phyloP scores from a whole-genome alignment of 2,888 invertebrate species.

The Plusia festucae region DNA sequence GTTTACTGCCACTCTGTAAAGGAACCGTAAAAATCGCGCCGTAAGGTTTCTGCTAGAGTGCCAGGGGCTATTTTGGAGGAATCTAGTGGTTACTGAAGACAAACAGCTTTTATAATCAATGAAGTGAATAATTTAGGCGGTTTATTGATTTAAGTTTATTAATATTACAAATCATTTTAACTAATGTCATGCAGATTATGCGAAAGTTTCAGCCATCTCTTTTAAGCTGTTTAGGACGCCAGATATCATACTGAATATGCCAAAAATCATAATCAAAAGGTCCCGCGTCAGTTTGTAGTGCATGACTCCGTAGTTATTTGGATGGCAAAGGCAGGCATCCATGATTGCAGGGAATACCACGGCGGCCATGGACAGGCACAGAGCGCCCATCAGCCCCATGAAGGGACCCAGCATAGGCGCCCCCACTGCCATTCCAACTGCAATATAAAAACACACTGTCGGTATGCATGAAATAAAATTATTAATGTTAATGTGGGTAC shows the following conservation, averaged over 20 bases:
- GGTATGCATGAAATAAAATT: too few species aligned
- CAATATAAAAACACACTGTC: too few species aligned
- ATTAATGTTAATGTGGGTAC: too few species aligned
- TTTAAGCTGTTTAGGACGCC: not conserved
- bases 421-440: not conserved
- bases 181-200: not conserved
- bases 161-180: not conserved
- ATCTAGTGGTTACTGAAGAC: too few species aligned
- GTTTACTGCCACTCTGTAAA: too few species aligned
- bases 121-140: too few species aligned
- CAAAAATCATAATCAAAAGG: not conserved
- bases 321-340: not conserved
- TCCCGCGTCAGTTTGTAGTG: not conserved
- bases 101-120: too few species aligned
- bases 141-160: too few species aligned
- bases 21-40: too few species aligned
- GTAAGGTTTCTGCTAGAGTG: too few species aligned
- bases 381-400: conserved; percentile 3
- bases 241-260: not conserved
- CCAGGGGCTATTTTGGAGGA: too few species aligned
- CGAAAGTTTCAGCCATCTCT: not conserved
- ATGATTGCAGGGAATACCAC: not conserved
- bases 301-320: not conserved
- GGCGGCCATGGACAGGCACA: not conserved
- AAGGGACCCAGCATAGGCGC: not conserved